phyloP scores from a whole-genome alignment of 2,113 vertebrate species.

The Cichladusa arquata region DNA sequence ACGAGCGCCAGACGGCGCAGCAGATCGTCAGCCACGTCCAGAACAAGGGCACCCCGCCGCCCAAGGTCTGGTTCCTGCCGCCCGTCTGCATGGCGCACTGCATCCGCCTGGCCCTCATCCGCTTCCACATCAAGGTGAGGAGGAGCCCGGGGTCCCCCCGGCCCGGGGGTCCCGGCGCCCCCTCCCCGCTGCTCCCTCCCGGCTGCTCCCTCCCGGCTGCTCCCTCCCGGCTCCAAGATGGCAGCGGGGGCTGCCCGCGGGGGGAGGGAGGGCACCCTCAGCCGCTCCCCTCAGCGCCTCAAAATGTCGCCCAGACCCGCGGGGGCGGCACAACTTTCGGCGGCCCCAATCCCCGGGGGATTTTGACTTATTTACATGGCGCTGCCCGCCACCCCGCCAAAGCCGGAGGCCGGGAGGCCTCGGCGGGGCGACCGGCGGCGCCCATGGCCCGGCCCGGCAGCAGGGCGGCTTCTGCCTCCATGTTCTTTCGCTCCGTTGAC shows the following conservation, averaged over 20 bases:
- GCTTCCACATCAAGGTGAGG: conserved; percentile 91
- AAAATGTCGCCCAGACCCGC: conserved; percentile 52
- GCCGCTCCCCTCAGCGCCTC: not conserved
- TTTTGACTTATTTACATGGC: not conserved
- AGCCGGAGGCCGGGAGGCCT: not conserved
- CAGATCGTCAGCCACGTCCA: conserved; percentile 96
- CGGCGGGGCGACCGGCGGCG: not conserved
- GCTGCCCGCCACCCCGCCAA: not conserved
- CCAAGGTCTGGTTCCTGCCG: conserved; percentile 96
- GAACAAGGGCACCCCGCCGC: conserved; percentile 94
- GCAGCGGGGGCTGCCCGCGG: conserved; percentile 4
- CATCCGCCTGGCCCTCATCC: conserved; percentile 94
- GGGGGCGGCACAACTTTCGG: conserved; percentile 10
- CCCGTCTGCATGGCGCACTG: conserved; percentile 96
- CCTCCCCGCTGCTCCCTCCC: not conserved
- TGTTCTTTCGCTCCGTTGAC: conserved; percentile 55
- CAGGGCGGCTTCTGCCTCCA: conserved; percentile 50
- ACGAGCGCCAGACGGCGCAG: conserved; percentile 93
- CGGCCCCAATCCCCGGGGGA: not conserved
- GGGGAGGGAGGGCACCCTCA: not conserved
- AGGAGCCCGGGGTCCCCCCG: not conserved
- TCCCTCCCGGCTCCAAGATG: not conserved
- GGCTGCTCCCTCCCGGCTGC: not conserved
- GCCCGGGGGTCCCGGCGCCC: not conserved
- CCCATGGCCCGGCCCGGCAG: not conserved